phyloP scores from a whole-genome alignment of 2,797 vertebrate genomes.

The Eulemur mongoz region DNA sequence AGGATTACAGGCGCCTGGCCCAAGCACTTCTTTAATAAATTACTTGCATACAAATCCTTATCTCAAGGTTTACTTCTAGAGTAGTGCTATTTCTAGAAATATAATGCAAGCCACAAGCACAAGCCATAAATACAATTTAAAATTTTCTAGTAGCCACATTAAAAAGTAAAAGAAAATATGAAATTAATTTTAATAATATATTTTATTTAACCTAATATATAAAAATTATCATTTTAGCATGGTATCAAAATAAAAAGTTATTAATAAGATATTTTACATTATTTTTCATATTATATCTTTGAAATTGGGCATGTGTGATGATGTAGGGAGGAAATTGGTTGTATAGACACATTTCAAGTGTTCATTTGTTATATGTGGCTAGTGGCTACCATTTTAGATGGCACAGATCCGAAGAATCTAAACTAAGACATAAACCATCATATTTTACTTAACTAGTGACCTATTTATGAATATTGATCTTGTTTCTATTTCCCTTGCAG shows the following conservation, averaged over 20 bases:
- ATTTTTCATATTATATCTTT: constrained; percentile 10
- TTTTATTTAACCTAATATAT: constrained; percentile 29
- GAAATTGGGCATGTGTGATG: neutral
- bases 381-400: neutral
- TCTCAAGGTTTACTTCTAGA: constrained; percentile 32
- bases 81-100: constrained; percentile 13
- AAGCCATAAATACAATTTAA: neutral
- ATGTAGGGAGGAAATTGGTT: neutral
- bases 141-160: constrained; percentile 1
- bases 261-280: constrained; percentile 20
- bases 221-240: constrained; percentile 10
- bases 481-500: neutral
- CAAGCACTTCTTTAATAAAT: constrained; percentile 6
- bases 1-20: no score
- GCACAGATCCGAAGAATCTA: constrained; percentile 18
- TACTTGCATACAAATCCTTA: neutral
- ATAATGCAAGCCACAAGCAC: neutral
- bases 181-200: constrained; percentile 19
- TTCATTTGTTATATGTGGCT: neutral
- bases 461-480: constrained; percentile 29
- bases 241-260: constrained; percentile 11
- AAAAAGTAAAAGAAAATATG: constrained; percentile 10
- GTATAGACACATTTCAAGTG: neutral
- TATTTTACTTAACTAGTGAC: constrained; percentile 12
- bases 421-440: constrained; percentile 2